phyloP scores from a whole-genome alignment of 2,113 vertebrate species.

The Pseudolaguvia tuberculata region DNA sequence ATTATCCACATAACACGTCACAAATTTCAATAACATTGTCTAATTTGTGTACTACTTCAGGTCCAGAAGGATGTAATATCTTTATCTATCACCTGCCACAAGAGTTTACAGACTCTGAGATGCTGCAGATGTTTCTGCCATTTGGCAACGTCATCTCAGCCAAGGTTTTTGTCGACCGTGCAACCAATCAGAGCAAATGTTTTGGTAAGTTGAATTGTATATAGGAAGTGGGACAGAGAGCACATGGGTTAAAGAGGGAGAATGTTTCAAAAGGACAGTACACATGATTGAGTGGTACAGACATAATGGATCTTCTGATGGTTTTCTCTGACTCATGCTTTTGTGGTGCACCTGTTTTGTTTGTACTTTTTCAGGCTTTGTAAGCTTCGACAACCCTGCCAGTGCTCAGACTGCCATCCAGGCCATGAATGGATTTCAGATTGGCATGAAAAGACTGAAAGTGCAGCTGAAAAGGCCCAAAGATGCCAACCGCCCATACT shows the following conservation, averaged over 20 bases:
- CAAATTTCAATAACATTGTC: neutral
- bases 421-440: constrained; percentile 97
- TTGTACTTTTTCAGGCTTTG: constrained; percentile 71
- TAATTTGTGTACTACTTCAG: constrained; percentile 57
- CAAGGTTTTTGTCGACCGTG: constrained; percentile 94
- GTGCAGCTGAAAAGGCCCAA: constrained; percentile 94
- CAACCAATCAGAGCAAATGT: constrained; percentile 98
- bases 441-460: constrained; percentile 94
- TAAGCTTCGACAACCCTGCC: constrained; percentile 93
- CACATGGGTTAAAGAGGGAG: neutral
- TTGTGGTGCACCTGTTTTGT: neutral
- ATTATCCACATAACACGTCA: neutral
- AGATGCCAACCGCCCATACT: constrained; percentile 91
- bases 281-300: neutral
- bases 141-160: constrained; percentile 98
- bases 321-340: neutral
- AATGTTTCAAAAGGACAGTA: neutral
- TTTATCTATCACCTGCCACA: constrained; percentile 98
- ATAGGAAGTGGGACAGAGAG: too few species aligned
- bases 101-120: constrained; percentile 93
- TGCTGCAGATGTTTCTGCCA: constrained; percentile 94
- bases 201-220: constrained; percentile 75
- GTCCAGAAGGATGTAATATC: constrained; percentile 95
- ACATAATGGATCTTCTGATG: neutral
- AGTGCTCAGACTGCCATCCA: constrained; percentile 93